Conservation (phyloP, 2,888 invertebrate genomes). For the Nebria salina region DNA sequence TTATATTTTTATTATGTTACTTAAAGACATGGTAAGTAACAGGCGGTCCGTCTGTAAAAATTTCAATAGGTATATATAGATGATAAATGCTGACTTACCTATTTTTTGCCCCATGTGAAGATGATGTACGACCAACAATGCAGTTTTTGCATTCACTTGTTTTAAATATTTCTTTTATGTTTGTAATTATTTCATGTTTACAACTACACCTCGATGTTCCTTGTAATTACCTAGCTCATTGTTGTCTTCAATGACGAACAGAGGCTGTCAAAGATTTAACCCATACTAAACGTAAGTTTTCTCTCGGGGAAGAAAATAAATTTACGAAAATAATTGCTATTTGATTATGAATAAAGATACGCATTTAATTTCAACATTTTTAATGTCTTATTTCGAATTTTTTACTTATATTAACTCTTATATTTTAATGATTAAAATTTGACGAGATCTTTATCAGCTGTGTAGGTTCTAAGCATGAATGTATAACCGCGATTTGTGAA, state of each 20-base stretch:
- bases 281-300: neutral
- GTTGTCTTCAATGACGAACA: slow-evolving; percentile 5
- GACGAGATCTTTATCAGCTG: neutral
- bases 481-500: neutral
- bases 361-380: neutral
- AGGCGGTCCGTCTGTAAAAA: slow-evolving; percentile 13
- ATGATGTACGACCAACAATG: slow-evolving; percentile 17
- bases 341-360: neutral
- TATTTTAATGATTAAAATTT: neutral
- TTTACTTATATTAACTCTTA: neutral
- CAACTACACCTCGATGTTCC: slow-evolving; percentile 6
- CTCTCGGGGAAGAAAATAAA: neutral
- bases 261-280: slow-evolving; percentile 5
- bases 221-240: slow-evolving; percentile 15
- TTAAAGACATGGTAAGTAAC: neutral
- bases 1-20: neutral
- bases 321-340: neutral
- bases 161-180: slow-evolving; percentile 18
- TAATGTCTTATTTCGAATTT: too few species aligned
- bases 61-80: slow-evolving; percentile 1
- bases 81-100: slow-evolving; percentile 19
- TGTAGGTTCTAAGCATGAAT: neutral
- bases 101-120: slow-evolving; percentile 12
- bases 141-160: slow-evolving; percentile 14
- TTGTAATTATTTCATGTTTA: slow-evolving; percentile 21